Evolutionary conservation across 2,888 invertebrate species (phyloP).

Genomic region (Antitype chi): DNA sequence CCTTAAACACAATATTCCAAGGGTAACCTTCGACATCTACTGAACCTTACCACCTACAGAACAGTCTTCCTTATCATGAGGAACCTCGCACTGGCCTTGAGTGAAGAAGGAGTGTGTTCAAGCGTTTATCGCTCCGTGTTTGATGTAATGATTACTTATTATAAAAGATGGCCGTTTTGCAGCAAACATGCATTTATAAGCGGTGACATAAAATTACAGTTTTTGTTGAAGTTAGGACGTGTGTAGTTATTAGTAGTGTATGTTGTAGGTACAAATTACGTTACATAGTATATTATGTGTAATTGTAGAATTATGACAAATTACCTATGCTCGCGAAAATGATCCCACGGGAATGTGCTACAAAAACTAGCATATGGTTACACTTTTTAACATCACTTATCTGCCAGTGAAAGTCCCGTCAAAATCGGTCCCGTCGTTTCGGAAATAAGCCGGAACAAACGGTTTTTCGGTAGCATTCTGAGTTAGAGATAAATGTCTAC

Average conservation of each 20-base stretch:
- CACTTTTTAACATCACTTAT: no score
- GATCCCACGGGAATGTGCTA: no score
- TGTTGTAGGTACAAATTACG: neutral
- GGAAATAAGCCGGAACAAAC: no score
- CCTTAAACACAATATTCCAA: neutral
- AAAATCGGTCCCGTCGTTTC: no score
- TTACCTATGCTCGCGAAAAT: no score
- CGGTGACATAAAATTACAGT: slow-evolving; percentile 48
- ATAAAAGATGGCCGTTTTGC: slow-evolving; percentile 59
- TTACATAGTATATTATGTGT: neutral
- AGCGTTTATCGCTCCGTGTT: slow-evolving; percentile 73
- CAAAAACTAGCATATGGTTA: no score
- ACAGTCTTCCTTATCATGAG: slow-evolving; percentile 47
- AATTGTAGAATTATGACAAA: neutral
- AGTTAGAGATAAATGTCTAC: neutral
- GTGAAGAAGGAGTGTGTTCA: slow-evolving; percentile 68
- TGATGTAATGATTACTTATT: slow-evolving; percentile 75
- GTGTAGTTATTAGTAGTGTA: slow-evolving; percentile 12
- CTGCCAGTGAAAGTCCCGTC: no score
- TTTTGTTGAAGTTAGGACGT: slow-evolving; percentile 28
- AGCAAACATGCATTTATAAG: slow-evolving; percentile 41
- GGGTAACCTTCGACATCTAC: slow-evolving; percentile 2
- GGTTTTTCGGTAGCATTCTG: no score
- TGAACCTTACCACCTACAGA: slow-evolving; percentile 46
- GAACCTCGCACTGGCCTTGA: slow-evolving; percentile 66